phyloP scores from a whole-genome alignment of 1,140 invertebrate species.

The Cataglyphis hispanica region DNA sequence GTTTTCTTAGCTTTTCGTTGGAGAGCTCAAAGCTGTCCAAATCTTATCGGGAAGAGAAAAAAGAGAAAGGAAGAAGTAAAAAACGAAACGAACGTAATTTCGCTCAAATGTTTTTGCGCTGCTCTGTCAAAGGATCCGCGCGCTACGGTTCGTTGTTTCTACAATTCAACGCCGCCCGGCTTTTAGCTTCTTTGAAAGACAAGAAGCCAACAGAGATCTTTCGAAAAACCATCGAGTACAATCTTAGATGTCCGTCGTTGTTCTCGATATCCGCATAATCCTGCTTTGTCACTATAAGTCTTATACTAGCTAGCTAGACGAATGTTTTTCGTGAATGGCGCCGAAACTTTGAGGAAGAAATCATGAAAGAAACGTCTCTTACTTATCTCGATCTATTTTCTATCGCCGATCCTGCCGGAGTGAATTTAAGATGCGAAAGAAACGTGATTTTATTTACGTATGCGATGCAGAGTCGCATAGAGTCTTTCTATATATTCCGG shows the following conservation, averaged over 20 bases:
- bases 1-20: conserved; percentile 39
- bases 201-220: conserved; percentile 15
- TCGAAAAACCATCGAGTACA: conserved; percentile 21
- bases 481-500: conserved; percentile 31
- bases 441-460: conserved; percentile 56
- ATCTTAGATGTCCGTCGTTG: conserved; percentile 36
- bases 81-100: conserved; percentile 53
- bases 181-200: conserved; percentile 26
- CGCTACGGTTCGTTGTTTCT: conserved; percentile 38
- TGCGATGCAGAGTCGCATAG: not conserved
- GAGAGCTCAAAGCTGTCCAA: conserved; percentile 48
- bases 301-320: not conserved
- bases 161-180: conserved; percentile 10
- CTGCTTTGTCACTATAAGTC: conserved; percentile 36
- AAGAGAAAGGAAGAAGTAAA: not conserved
- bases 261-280: conserved; percentile 57
- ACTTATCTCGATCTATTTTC: conserved; percentile 18
- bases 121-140: conserved; percentile 51
- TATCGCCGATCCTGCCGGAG: not conserved
- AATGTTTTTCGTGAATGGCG: not conserved
- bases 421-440: conserved; percentile 49
- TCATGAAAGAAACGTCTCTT: conserved; percentile 7
- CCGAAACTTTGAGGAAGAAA: conserved; percentile 23
- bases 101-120: conserved; percentile 50
- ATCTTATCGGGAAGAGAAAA: conserved; percentile 25